Evolutionary conservation across 1,140 invertebrate species (phyloP).

Genomic region (Drosophila pectinifera): DNA sequence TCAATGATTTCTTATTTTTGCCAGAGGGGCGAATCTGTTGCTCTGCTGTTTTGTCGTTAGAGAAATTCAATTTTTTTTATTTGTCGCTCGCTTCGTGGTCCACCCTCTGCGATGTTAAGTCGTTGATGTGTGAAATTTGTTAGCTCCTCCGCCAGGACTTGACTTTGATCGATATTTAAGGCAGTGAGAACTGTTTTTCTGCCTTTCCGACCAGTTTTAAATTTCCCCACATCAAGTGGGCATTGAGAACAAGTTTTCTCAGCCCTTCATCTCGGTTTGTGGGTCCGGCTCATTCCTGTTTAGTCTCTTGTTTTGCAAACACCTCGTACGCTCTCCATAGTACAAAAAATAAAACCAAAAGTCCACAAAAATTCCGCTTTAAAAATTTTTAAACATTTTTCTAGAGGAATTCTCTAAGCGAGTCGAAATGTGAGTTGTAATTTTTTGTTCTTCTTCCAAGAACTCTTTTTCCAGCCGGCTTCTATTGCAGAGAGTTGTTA

Average conservation of each 20-base stretch:
- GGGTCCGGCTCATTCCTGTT: slow-evolving; percentile 31
- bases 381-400: slow-evolving; percentile 1
- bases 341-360: slow-evolving; percentile 25
- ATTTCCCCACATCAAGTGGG: slow-evolving; percentile 49
- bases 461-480: not conserved
- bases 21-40: slow-evolving; percentile 72
- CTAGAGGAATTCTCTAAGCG: not conserved
- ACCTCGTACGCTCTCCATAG: slow-evolving; percentile 4
- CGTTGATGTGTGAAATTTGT: slow-evolving; percentile 77
- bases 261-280: not conserved
- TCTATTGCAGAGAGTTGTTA: not conserved
- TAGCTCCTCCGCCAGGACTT: slow-evolving; percentile 28
- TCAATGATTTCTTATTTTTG: slow-evolving; percentile 83
- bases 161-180: slow-evolving; percentile 63
- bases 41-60: slow-evolving; percentile 69
- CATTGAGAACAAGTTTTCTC: slow-evolving; percentile 22
- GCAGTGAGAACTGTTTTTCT: slow-evolving; percentile 22
- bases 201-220: slow-evolving; percentile 6
- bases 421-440: slow-evolving; percentile 25
- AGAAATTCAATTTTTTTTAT: slow-evolving; percentile 69
- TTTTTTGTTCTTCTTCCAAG: not conserved
- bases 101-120: slow-evolving; percentile 73
- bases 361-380: slow-evolving; percentile 39
- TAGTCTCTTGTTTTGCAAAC: slow-evolving; percentile 36
- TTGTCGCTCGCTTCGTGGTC: slow-evolving; percentile 47